phyloP scores from a whole-genome alignment of 92 coral and sea anemone species.

The Phymanthus crucifer region DNA sequence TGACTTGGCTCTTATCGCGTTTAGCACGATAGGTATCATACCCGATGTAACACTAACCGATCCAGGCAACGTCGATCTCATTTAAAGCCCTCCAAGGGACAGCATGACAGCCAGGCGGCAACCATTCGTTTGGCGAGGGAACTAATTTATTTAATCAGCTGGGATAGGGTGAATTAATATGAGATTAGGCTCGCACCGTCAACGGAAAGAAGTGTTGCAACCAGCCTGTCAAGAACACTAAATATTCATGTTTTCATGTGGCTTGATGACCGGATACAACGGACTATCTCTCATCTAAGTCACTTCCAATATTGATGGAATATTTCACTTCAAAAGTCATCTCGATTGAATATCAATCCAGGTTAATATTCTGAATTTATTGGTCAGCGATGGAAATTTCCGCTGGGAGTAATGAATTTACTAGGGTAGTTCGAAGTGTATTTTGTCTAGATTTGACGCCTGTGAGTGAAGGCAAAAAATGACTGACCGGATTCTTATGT shows the following conservation, averaged over 20 bases:
- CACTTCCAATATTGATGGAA: conserved; percentile 7
- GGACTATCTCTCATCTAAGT: conserved; percentile 4
- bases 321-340: conserved; percentile 20
- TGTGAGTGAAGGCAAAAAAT: neutral
- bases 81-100: conserved; percentile 18
- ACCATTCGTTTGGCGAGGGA: conserved; percentile 18
- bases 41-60: conserved; percentile 6
- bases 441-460: neutral
- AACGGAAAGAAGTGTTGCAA: neutral
- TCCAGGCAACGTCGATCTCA: neutral
- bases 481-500: neutral
- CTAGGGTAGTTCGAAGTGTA: neutral
- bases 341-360: neutral
- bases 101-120: conserved; percentile 32
- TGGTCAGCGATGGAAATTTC: conserved; percentile 14
- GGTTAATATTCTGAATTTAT: conserved; percentile 3
- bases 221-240: neutral
- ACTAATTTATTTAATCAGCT: conserved; percentile 37
- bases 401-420: neutral
- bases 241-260: neutral
- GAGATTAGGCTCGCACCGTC: neutral
- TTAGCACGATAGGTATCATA: neutral
- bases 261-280: conserved; percentile 23
- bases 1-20: neutral
- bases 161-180: neutral